Evolutionary conservation across 1,140 invertebrate species (phyloP), one percentile per base, ranked within the genome.

Genomic region (Hyposmocoma kahamanoa): DNA sequence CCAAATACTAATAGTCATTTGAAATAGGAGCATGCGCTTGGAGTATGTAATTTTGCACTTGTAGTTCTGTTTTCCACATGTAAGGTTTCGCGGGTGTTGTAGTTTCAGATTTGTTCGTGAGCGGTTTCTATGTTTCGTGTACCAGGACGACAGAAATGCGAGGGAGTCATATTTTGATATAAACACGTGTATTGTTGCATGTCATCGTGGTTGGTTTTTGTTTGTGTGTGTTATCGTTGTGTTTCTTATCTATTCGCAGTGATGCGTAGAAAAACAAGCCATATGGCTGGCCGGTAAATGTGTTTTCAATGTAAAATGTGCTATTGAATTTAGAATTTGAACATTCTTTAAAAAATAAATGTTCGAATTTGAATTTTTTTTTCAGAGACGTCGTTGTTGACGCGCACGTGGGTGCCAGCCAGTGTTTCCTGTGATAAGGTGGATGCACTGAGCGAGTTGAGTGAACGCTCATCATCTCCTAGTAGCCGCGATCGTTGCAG

Each of bases 381-480:
- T n/a, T n/a, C n/a, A n/a, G n/a, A n/a, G n/a, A n/a, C n/a, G n/a
- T n/a, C n/a, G n/a, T n/a, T n/a, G n/a, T n/a, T n/a, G n/a, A n/a
- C n/a, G n/a, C 15, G 32, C 32, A 8, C 15, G 32, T 30, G 10
- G 10, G 32, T 10, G 32, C 15, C 15, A 21, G 38, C 38, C 56
- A 56, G 60, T 56, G 62, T 64, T 53, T 66, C n/a, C n/a, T n/a
- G 54, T 72, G 67, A 79, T 72, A 72, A 74, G 72, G 63, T 73
- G 62, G 64, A 76, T 82, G 75, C 76, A 74, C 62, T 50, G 47
- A 21, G 42, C 53, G 67, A 70, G 72, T 80, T 77, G 67, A 78
- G 67, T 82, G 79, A 73, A 78, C 76, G 67, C 66, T 62, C 67
- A 74, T 83, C 69, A 72, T 76, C 65, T 73, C 73, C 70, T 67